Conservation (phyloP, 2,113 vertebrate species). For the Tylochromis polylepis region DNA sequence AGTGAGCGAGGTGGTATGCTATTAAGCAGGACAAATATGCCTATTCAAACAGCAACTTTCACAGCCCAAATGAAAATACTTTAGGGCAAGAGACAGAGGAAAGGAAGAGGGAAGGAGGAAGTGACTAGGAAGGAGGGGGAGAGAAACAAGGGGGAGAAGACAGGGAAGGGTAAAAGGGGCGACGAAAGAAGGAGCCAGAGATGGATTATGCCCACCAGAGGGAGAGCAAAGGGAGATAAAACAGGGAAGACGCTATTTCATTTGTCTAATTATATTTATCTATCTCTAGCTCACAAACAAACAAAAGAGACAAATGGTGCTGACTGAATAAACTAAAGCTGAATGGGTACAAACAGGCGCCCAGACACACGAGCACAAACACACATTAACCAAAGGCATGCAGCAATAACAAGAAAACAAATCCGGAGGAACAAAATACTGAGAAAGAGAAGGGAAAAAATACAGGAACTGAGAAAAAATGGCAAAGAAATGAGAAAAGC, state of each 20-base stretch:
- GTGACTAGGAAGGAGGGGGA: not conserved
- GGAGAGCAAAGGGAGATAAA: constrained; percentile 58
- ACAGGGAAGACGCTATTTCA: constrained; percentile 54
- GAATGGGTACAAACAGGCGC: constrained; percentile 14
- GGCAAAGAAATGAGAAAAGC: constrained; percentile 41
- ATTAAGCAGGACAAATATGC: constrained; percentile 80
- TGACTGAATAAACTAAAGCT: constrained; percentile 29
- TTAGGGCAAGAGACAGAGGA: constrained; percentile 20
- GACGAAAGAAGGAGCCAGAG: constrained; percentile 40
- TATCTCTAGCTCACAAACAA: constrained; percentile 61
- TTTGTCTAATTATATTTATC: constrained; percentile 76
- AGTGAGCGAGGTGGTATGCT: constrained; percentile 66
- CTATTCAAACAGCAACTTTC: constrained; percentile 76
- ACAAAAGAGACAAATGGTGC: constrained; percentile 62
- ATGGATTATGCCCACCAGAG: constrained; percentile 57
- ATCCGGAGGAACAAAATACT: not conserved
- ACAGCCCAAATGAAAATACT: constrained; percentile 61
- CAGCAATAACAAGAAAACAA: constrained; percentile 13
- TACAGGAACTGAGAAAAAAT: constrained; percentile 33
- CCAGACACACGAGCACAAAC: not conserved
- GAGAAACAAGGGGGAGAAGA: constrained; percentile 34
- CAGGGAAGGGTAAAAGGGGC: constrained; percentile 48
- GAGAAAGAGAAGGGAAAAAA: not conserved
- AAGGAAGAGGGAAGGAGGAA: not conserved
- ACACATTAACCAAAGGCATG: constrained; percentile 38